Percentiles rank a stretch among this genome's conserved stretches.
These are phyloP conservation scores for Delphinus delphis DNA, from an alignment of 2,113 vertebrate genomes.

Conservation along the genomic window DNA sequence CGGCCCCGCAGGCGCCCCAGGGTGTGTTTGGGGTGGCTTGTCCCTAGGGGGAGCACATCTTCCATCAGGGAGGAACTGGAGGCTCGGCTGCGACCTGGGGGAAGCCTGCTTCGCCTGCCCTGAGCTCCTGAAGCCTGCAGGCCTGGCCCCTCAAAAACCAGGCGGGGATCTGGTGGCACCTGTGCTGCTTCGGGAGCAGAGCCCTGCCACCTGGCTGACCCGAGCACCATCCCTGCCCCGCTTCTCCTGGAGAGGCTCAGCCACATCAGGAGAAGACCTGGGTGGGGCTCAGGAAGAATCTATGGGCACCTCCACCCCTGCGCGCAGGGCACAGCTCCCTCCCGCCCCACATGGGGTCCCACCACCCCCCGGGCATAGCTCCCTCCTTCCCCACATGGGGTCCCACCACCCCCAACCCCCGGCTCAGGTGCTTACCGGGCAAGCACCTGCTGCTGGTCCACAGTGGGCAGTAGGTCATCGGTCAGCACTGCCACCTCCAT, in stretches of 20 bases:
- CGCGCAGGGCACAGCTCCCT: neutral
- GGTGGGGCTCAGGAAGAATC: neutral
- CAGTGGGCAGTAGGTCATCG: constrained; percentile 35
- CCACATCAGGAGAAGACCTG: fast-evolving
- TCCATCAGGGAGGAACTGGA: neutral
- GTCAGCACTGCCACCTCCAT: neutral
- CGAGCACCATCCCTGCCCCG: neutral
- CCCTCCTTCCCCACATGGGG: fast-evolving
- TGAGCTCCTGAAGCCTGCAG: neutral
- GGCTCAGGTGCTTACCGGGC: constrained; percentile 85
- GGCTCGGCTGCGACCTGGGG: neutral
- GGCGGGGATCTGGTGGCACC: neutral
- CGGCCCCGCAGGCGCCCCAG: no score
- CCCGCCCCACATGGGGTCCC: fast-evolving
- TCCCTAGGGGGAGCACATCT: neutral
- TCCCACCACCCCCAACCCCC: fast-evolving
- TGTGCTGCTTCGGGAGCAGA: fast-evolving
- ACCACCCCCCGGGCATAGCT: fast-evolving
- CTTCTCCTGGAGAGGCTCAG: neutral
- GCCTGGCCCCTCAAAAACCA: neutral
- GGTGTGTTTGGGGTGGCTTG: no score
- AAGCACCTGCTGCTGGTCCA: constrained; percentile 88
- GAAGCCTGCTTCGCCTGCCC: neutral
- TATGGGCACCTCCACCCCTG: neutral
- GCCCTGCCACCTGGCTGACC: neutral